Percentiles rank a stretch among this genome's conserved stretches.
Evolutionary conservation across 53 echinoderm and acorn worm genomes (phyloP).

Genomic region (Apostichopus leukothele): DNA sequence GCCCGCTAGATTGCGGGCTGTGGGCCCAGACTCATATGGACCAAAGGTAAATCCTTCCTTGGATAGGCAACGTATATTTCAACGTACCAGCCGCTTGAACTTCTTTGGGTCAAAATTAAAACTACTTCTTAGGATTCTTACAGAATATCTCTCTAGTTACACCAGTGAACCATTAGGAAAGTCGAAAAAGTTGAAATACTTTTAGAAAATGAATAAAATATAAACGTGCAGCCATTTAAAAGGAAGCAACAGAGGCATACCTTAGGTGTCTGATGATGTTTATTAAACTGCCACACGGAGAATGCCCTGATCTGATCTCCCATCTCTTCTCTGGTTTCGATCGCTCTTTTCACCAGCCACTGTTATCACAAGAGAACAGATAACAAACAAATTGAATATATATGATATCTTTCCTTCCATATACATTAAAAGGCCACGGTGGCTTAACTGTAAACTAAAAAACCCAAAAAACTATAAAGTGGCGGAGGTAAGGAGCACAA

Average conservation of each 20-base stretch:
- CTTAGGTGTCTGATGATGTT: constrained; percentile 90
- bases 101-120: too few species aligned
- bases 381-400: not conserved
- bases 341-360: constrained; percentile 97
- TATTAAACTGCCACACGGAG: constrained; percentile 96
- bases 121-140: too few species aligned
- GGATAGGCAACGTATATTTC: too few species aligned
- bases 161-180: too few species aligned
- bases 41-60: too few species aligned
- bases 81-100: too few species aligned
- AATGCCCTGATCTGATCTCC: constrained; percentile 95
- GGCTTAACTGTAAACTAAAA: not conserved
- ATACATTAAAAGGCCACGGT: not conserved
- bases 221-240: not conserved
- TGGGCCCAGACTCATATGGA: too few species aligned
- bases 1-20: too few species aligned
- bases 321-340: constrained; percentile 95
- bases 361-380: constrained; percentile 24
- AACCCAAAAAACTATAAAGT: not conserved
- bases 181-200: too few species aligned
- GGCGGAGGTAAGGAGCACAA: not conserved
- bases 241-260: constrained; percentile 43
- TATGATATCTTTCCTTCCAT: not conserved
- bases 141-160: too few species aligned
- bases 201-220: too few species aligned